Evolutionary conservation across 2,888 invertebrate genomes (phyloP), one percentile per base, ranked within the genome.

Genomic region (Corythucha ciliata): DNA sequence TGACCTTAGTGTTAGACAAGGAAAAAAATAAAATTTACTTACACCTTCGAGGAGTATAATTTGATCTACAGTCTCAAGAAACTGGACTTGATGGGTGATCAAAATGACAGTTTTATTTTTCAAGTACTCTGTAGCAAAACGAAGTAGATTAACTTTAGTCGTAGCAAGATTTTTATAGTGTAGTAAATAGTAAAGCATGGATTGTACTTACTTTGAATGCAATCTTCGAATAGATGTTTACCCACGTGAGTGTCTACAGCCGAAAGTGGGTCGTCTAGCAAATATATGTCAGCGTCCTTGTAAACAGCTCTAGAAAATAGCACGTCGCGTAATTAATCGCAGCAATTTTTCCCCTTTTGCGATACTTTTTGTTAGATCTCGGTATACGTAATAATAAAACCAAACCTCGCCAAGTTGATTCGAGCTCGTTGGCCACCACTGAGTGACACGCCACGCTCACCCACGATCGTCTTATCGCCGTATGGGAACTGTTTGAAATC

Each of bases 391-490:
- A 29, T 29, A 14, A 36, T 14, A 18, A 26, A 26, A 14, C 4
- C 40, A n/a, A 12, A 59, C 65, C 71, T 64, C 3, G 71, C 72
- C 44, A 77, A 65, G 57, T 70, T 70, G 33, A 77, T 67, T 45
- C 88, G 75, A 0, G 92, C 92, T 55, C 87, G 80, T 67, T 92
- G 92, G 2, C 90, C 84, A 57, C 90, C 90, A 58, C 86, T 86
- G 14, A 91, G 73, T 57, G 83, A 83, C 52, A 84, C 80, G 8
- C 90, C 90, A 12, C 87, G 73, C 65, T 91, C 90, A 1, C 90
- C 94, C 1, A 91, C 86, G 16, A 86, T 69, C 0, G 89, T 90
- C 67, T 79, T 78, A 67, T 90, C 90, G 1, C 85, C 86, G 59
- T 81, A 78, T 14, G 85, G 84, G 63, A 90, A 73, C 57, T 84